These are phyloP conservation scores for Planococcus citri DNA, from an alignment of 1,140 invertebrate species.

Conservation along the genomic window DNA sequence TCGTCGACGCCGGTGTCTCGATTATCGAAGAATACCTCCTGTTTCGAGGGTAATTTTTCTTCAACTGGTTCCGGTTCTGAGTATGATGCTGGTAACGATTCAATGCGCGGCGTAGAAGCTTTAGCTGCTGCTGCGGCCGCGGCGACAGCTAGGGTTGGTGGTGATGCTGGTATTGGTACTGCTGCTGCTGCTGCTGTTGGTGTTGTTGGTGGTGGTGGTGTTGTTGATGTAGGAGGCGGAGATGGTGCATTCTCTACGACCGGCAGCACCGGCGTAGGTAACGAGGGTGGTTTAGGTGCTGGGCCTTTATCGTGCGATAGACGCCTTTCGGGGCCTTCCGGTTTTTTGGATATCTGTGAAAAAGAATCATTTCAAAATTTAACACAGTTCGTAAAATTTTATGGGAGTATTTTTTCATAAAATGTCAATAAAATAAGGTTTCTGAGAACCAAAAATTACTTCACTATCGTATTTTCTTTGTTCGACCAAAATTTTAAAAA, in stretches of 20 bases:
- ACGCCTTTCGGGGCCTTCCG: slow-evolving; percentile 26
- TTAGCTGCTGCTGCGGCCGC: background rate
- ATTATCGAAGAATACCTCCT: too few relatives aligned
- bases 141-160: background rate
- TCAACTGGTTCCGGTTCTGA: background rate
- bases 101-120: too few relatives aligned
- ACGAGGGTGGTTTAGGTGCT: slow-evolving; percentile 47
- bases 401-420: background rate
- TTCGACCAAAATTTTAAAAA: too few relatives aligned
- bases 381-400: background rate
- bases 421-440: background rate
- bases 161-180: background rate
- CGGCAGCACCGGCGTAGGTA: slow-evolving; percentile 3
- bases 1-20: too few relatives aligned
- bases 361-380: background rate
- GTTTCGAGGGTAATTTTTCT: background rate
- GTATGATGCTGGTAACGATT: background rate
- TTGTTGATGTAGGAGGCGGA: background rate
- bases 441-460: background rate
- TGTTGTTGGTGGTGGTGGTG: background rate
- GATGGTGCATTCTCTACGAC: background rate
- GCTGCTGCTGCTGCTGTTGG: background rate
- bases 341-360: slow-evolving; percentile 18
- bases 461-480: too few relatives aligned
- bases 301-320: slow-evolving; percentile 46